Base-by-base conservation (phyloP, 2,113 vertebrate genomes). In the Excalfactoria chinensis region DNA sequence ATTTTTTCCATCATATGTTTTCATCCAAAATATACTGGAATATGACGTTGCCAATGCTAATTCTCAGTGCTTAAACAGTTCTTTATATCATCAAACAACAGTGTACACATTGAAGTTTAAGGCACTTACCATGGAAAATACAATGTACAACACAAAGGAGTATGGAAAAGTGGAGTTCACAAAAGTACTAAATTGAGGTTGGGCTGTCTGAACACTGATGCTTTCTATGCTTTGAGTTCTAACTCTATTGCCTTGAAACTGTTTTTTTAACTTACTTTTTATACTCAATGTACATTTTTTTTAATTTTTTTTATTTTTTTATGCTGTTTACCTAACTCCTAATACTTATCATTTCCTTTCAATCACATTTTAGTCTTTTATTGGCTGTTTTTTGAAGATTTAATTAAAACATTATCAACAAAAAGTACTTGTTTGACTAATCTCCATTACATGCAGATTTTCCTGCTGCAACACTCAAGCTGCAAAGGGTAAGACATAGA, bases 21-120 rank as follows among this genome's bases (percentile, higher is more conserved):
- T 89, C 82, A 76, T 89, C 91, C 59, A 93, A 93, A 93, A 91
- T 76, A 82, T 76, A 44, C 74, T 40, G 53, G 40, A 91, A 84
- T 66, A 72, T 32, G 23, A 87, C 35, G 66, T 35, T 84, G 70
- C 25, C 84, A 90, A 64, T 91, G 49, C 28, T 84, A 81, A 92
- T 82, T 91, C 41, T 53, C 55, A 79, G 10, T 44, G 23, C 70
- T 91, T 95, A 87, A 89, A 82, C 40, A 73, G 67, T 37, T 75
- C 59, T 79, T 93, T 73, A 22, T 82, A 72, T 46, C 34, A 88
- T 64, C 84, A 91, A 92, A 92, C 44, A 23, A 62, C 26, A 75
- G 35, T 16, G 82, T 56, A 75, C 16, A 69, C 67, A 76, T 11
- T 66, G 55, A 75, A 91, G 63, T 73, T 86, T 44, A 87, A 20